Base-by-base conservation (phyloP, 1,140 invertebrate genomes). In the Drosophila cardini region DNA sequence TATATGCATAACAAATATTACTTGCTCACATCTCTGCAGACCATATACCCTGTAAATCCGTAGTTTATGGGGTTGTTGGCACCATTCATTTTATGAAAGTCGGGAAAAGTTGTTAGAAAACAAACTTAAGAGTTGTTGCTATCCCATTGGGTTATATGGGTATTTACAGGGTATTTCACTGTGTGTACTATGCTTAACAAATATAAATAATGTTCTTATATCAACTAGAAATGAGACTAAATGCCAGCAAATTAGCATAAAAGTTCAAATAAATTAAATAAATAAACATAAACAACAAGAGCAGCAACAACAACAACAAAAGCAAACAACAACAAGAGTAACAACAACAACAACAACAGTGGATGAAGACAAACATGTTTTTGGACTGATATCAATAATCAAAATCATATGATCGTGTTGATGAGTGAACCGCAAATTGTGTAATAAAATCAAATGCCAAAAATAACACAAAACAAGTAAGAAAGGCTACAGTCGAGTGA, bases 381-480 rank as follows among this genome's bases (percentile, higher is more conserved):
- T 46, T 13, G n/a, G n/a, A 18, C 52, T 70, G 42, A 32, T 61
- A 70, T 63, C 43, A 63, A 60, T 76, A 82, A 83, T 83, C 71
- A 72, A 82, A 83, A 82, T 83, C 80, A 83, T 83, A 83, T 83
- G 80, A 82, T 69, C 55, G 65, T 60, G 18, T 18, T 10, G 32
- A 36, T 64, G 60, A 11, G 21, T 61, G 62, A 56, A 26, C 50
- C 11, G 36, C 61, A 55, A 74, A 82, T 78, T 77, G 70, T 82
- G 79, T 82, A 78, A 82, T 62, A 82, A 63, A 77, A 63, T 8
- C 45, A 18, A 64, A 62, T 64, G 45, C 43, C 36, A 72, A 67
- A 67, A 65, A 70, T 63, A 79, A 71, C 13, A 68, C 1, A 50
- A 5, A 46, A 18, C 8, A 56, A 45, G 5, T 1, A 0, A 42